Base-by-base conservation (phyloP, 2,113 vertebrate genomes). In the Nanorana parkeri region DNA sequence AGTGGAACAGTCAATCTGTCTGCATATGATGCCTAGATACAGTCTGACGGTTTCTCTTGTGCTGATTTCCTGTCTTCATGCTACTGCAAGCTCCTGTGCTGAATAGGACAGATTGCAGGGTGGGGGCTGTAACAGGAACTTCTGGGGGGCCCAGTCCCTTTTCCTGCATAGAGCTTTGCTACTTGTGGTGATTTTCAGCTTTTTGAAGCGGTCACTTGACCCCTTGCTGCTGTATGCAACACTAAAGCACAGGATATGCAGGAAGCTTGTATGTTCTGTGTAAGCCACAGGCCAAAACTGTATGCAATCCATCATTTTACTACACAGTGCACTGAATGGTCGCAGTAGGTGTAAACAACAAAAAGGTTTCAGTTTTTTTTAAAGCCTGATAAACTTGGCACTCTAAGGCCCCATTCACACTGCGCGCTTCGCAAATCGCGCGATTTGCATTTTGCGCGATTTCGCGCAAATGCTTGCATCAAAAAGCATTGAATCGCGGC, bases 101-200 rank as follows among this genome's bases (percentile, higher is more conserved):
- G 61, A 64, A 61, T 41, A 54, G 75, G 61, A 52, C 63, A 32
- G 20, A 67, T 67, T 55, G 28, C 65, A 68, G 66, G 65, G 66
- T 79, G 66, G 65, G 77, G 65, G 65, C 55, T 79, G 66, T 26
- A 23, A 79, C 77, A 58, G 66, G 77, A 69, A 68, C 77, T n/a
- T 68, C 65, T 58, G 26, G 75, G 47, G 77, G 77, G 54, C 52
- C 54, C 65, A 11, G 56, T 60, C 54, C 77, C 65, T 47, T 66
- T 69, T 79, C 77, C 77, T 79, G 77, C 36, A 55, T 17, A 60
- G 52, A 26, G 29, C 17, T 68, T 36, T 68, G 54, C 54, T 60
- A n/a, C 20, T 67, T 69, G 36, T 15, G n/a, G 65, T 78, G 65
- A 68, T 56, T 73, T 52, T 73, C 77, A 23, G 20, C 13, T 21